Evolutionary conservation across 2,113 vertebrate species (phyloP).

Genomic region (Acrocephalus arundinaceus): DNA sequence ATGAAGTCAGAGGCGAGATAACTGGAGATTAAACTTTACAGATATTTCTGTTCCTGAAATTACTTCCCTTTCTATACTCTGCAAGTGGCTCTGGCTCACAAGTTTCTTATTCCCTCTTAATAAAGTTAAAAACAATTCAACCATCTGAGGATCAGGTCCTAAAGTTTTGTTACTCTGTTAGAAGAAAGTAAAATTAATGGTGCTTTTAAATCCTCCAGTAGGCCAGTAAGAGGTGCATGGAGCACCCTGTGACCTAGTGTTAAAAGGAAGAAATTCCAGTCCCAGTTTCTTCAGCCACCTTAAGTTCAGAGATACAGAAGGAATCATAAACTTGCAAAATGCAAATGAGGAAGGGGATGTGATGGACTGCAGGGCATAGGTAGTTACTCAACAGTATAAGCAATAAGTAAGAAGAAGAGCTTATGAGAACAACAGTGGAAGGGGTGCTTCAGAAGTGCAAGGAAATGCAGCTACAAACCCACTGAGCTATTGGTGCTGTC

Average conservation of each 20-base stretch:
- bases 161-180: not conserved
- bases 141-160: not conserved
- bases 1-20: slow-evolving; percentile 40
- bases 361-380: not conserved
- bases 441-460: not conserved
- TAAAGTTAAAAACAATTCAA: not conserved
- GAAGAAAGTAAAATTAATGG: not conserved
- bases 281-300: not conserved
- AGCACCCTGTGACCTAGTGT: not conserved
- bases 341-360: not conserved
- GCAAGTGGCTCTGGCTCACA: not conserved
- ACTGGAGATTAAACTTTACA: slow-evolving; percentile 42
- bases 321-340: not conserved
- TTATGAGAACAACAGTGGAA: not conserved
- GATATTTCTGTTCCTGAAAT: slow-evolving; percentile 63
- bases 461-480: not conserved
- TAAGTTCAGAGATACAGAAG: not conserved
- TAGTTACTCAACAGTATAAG: not conserved
- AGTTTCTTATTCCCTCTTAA: slow-evolving; percentile 22
- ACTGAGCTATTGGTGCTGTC: not conserved
- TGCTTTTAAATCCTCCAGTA: not conserved
- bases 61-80: slow-evolving; percentile 43
- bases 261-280: not conserved
- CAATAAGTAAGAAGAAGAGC: not conserved
- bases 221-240: not conserved